A percentile compares a stretch with the other conserved stretches of the same genome.
Evolutionary conservation across 2,797 vertebrate genomes (phyloP).

Genomic region (Tadarida brasiliensis): DNA sequence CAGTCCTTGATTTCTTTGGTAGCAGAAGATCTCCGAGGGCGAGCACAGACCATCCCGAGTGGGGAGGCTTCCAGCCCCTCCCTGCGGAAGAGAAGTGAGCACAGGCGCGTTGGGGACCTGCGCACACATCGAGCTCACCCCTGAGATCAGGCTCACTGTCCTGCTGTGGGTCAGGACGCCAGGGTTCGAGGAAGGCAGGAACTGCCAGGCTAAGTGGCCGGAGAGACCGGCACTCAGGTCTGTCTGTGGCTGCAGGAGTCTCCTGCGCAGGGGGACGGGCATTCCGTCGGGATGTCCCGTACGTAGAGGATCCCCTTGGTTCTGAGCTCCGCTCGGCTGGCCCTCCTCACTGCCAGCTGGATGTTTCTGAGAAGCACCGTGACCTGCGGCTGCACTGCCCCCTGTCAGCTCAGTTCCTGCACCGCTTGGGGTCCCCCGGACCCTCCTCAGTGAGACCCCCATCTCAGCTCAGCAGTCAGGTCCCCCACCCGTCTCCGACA

Average conservation of each 20-base stretch:
- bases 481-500: not conserved
- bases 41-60: not conserved
- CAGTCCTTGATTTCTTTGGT: not conserved
- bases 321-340: no score
- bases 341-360: not conserved
- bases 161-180: not conserved
- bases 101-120: not conserved
- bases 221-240: not conserved
- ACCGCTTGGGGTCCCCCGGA: accelerated
- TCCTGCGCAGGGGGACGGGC: not conserved
- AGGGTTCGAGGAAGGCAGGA: accelerated
- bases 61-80: not conserved
- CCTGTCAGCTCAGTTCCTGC: not conserved
- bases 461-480: not conserved
- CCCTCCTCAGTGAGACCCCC: not conserved
- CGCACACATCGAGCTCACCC: accelerated
- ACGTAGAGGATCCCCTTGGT: accelerated
- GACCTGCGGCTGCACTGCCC: accelerated
- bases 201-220: not conserved
- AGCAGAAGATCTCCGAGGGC: not conserved
- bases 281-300: accelerated
- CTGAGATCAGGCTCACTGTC: accelerated
- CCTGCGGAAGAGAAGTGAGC: not conserved
- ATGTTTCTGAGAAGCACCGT: not conserved
- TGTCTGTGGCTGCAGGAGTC: not conserved